These are phyloP conservation scores for Conger conger DNA, from an alignment of 2,113 vertebrate genomes.

Conservation along the genomic window DNA sequence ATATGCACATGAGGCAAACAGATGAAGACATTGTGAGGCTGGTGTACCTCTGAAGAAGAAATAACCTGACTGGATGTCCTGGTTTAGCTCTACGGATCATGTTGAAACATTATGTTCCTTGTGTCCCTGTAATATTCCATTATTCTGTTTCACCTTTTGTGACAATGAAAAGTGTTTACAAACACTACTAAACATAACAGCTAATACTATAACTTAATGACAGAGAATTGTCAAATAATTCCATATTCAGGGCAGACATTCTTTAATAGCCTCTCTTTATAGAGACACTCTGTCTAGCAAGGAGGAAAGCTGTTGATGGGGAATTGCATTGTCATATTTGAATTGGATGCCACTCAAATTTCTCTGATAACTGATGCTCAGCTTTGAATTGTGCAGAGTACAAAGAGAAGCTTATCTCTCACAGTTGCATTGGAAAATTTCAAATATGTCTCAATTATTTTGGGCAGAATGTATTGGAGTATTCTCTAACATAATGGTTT, in stretches of 20 bases:
- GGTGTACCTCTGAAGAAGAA: too few species aligned
- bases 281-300: not conserved
- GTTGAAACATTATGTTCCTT: too few species aligned
- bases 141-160: not conserved
- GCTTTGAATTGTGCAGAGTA: not conserved
- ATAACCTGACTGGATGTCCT: too few species aligned
- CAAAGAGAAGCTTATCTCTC: not conserved
- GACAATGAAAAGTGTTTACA: not conserved
- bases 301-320: not conserved
- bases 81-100: too few species aligned
- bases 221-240: not conserved
- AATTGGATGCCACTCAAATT: not conserved
- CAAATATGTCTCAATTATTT: not conserved
- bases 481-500: not conserved
- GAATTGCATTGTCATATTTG: not conserved
- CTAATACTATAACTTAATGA: not conserved
- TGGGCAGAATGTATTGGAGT: not conserved
- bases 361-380: not conserved
- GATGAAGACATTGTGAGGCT: too few species aligned
- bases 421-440: not conserved
- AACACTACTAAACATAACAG: not conserved
- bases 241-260: not conserved
- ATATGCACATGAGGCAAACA: too few species aligned
- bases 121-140: too few species aligned
- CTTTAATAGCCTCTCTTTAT: not conserved